Percentiles rank a stretch among this genome's conserved stretches.
These are phyloP conservation scores for Linyphia triangularis DNA, from an alignment of 2,888 invertebrate species.

Conservation along the genomic window DNA sequence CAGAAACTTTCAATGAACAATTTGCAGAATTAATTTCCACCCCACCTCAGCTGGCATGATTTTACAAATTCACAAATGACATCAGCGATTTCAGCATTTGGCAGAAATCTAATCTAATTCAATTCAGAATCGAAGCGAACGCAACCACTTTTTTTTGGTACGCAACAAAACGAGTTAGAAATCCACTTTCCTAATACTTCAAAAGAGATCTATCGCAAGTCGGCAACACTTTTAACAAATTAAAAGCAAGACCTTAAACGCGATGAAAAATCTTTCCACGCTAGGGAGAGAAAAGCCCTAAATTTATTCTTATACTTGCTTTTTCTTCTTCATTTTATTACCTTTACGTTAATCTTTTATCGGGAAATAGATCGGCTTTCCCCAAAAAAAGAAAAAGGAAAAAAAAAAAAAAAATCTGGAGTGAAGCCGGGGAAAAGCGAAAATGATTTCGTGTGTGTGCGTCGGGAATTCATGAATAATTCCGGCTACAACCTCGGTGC, in stretches of 20 bases:
- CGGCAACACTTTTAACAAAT: background rate
- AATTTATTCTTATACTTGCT: background rate
- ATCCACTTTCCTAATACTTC: background rate
- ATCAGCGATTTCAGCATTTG: no score
- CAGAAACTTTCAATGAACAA: no score
- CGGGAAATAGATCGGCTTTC: conserved; percentile 3
- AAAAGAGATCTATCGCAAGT: background rate
- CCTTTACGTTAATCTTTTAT: background rate
- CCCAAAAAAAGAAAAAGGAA: no score
- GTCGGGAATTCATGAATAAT: background rate
- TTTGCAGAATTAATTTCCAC: no score
- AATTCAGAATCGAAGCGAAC: no score
- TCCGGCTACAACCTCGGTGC: background rate
- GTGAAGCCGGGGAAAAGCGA: background rate
- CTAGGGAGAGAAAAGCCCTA: background rate
- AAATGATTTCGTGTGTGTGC: background rate
- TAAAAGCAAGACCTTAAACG: background rate
- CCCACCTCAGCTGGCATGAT: no score
- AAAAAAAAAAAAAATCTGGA: background rate
- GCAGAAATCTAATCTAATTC: no score
- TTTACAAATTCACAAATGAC: no score
- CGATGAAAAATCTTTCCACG: background rate
- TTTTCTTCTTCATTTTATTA: background rate
- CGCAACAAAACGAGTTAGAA: no score
- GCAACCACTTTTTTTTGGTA: no score